Base-by-base conservation (phyloP, 2,888 invertebrate species). In the Himalopsyche kuldschensis region DNA sequence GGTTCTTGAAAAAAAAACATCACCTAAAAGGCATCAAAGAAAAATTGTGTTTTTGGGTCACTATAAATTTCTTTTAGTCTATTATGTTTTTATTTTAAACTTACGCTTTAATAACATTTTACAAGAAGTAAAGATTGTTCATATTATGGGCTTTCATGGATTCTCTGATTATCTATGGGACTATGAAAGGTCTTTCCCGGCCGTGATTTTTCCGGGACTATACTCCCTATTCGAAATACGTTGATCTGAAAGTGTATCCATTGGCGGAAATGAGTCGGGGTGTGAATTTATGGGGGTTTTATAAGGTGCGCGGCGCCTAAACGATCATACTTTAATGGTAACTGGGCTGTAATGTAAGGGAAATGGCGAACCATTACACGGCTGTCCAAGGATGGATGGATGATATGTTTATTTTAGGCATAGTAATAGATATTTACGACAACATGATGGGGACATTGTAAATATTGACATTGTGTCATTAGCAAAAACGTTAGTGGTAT, bases 261-360 rank as follows among this genome's bases (percentile, higher is more conserved):
- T 77, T 81, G 81, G 27, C 48, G 81, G 77, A 81, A 77, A 81
- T 81, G 81, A 77, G 77, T 77, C 77, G 55, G 81, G 77, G 81
- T 81, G 81, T n/a, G 48, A 81, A 81, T 81, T 81, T 81, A 81
- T 81, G 32, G 81, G 55, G 81, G 77, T 81, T 77, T 55, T 77
- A 55, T 76, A 75, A 35, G 35, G 48, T 11, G 11, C 24, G 27
- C 46, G 76, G 48, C 6, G 75, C 32, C 76, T 41, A 27, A 46
- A 46, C 32, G 41, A 81, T 81, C 46, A 76, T 76, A 69, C 47
- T 81, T 69, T 81, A 81, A 76, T 31, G 76, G 75, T 32, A 75
- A 30, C 75, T 30, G 47, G 47, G 46, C 47, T 46, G 32, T 76
- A 76, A 81, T 75, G 76, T 27, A n/a, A 46, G 80, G 20, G 48